phyloP scores from a whole-genome alignment of 2,797 vertebrate species.

The Xenentodon cancila region DNA sequence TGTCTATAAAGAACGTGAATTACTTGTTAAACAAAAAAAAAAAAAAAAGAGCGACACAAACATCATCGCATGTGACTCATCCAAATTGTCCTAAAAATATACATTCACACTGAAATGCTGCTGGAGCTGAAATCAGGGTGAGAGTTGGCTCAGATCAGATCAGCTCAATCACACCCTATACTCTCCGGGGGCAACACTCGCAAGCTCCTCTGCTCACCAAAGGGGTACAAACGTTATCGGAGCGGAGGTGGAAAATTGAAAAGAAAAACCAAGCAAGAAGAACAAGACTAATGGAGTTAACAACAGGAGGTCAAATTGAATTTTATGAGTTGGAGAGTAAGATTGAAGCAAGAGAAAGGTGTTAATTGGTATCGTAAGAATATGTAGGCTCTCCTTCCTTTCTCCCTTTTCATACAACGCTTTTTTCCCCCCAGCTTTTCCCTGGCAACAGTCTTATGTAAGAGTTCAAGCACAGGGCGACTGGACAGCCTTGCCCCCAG shows the following conservation, averaged over 20 bases:
- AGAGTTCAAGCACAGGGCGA: conserved; percentile 29
- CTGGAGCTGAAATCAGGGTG: conserved; percentile 3
- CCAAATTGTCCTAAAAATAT: conserved; percentile 10
- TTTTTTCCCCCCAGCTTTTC: conserved; percentile 24
- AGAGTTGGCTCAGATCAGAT: conserved; percentile 17
- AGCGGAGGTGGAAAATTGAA: conserved; percentile 16
- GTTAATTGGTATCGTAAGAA: conserved; percentile 43
- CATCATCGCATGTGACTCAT: conserved; percentile 11
- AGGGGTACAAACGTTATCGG: not conserved
- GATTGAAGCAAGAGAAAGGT: conserved; percentile 13
- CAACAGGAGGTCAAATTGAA: conserved; percentile 41
- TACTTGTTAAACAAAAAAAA: not conserved
- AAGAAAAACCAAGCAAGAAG: conserved; percentile 1
- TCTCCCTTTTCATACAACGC: not conserved
- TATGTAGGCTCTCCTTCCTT: not conserved
- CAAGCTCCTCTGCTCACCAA: conserved; percentile 22
- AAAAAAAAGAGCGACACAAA: not conserved
- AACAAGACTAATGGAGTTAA: conserved; percentile 29
- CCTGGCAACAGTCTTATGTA: conserved; percentile 36
- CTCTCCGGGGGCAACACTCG: conserved; percentile 1
- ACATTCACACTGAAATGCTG: not conserved
- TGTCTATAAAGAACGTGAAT: conserved; percentile 10
- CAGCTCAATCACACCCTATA: conserved; percentile 14
- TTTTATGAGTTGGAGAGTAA: conserved; percentile 15
- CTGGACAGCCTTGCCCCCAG: conserved; percentile 5